Evolutionary conservation across 2,888 invertebrate genomes (phyloP).

Genomic region (Leistus spinibarbis): DNA sequence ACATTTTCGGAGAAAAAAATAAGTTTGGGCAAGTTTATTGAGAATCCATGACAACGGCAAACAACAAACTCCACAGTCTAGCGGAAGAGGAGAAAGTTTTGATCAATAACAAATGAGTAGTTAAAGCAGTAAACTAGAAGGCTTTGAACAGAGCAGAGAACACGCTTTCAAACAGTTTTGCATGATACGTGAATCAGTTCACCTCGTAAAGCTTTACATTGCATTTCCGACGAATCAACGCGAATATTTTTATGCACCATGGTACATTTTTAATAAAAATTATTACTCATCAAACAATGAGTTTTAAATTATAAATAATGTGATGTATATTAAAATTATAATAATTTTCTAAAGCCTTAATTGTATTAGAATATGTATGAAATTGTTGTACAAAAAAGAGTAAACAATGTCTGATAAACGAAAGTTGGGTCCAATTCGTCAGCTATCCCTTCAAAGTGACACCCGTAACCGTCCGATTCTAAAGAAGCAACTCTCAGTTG

Average conservation of each 20-base stretch:
- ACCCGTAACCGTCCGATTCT: slow-evolving; percentile 44
- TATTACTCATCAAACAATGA: neutral
- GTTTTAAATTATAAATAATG: neutral
- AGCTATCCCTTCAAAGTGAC: slow-evolving; percentile 53
- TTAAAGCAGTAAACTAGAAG: neutral
- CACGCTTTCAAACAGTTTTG: slow-evolving; percentile 5
- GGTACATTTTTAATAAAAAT: neutral
- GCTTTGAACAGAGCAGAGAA: neutral
- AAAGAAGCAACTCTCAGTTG: slow-evolving; percentile 53
- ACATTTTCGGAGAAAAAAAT: neutral
- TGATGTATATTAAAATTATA: slow-evolving; percentile 8
- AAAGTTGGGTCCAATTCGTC: slow-evolving; percentile 52
- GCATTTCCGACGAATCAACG: neutral
- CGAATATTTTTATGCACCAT: neutral
- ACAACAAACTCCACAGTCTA: slow-evolving; percentile 13
- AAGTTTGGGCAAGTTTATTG: slow-evolving; percentile 5
- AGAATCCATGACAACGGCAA: slow-evolving; percentile 30
- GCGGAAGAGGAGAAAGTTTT: slow-evolving; percentile 49
- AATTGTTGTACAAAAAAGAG: neutral
- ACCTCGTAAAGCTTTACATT: neutral
- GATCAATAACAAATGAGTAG: slow-evolving; percentile 57
- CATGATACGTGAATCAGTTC: neutral
- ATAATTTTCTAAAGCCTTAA: too few relatives aligned
- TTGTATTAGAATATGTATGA: neutral
- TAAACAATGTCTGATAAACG: slow-evolving; percentile 43